These are phyloP conservation scores for Opisthocomus hoazin DNA, from an alignment of 2,113 vertebrate species.

Conservation along the genomic window DNA sequence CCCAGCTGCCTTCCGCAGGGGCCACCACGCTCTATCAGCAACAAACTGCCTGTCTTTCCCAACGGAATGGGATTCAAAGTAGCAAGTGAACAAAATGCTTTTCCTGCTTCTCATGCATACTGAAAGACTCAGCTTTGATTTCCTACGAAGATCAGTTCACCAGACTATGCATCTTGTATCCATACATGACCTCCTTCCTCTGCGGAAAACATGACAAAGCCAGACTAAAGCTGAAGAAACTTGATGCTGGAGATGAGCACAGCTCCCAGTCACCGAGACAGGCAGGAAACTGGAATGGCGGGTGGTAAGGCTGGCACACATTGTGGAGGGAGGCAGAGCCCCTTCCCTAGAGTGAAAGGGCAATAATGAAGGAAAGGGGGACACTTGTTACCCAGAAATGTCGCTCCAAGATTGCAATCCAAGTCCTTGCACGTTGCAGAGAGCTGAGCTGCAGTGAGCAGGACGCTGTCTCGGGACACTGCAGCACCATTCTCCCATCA, in stretches of 20 bases:
- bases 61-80: neutral
- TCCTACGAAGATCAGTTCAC: neutral
- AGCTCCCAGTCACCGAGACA: neutral
- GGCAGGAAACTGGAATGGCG: neutral
- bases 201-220: neutral
- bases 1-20: neutral
- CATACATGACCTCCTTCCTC: neutral
- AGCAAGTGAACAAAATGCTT: neutral
- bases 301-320: neutral
- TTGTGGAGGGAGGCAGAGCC: neutral
- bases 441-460: neutral
- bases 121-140: neutral
- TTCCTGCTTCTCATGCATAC: neutral
- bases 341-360: neutral
- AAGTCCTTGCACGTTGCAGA: rapidly evolving
- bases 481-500: neutral
- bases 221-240: neutral
- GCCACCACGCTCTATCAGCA: neutral
- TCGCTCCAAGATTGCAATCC: neutral
- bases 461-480: neutral
- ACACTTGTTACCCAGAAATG: neutral
- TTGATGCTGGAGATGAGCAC: neutral
- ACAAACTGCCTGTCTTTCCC: neutral
- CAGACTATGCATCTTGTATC: neutral
- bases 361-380: neutral